Base-by-base conservation (phyloP, 1,140 invertebrate species). In the Heliconius nattereri region DNA sequence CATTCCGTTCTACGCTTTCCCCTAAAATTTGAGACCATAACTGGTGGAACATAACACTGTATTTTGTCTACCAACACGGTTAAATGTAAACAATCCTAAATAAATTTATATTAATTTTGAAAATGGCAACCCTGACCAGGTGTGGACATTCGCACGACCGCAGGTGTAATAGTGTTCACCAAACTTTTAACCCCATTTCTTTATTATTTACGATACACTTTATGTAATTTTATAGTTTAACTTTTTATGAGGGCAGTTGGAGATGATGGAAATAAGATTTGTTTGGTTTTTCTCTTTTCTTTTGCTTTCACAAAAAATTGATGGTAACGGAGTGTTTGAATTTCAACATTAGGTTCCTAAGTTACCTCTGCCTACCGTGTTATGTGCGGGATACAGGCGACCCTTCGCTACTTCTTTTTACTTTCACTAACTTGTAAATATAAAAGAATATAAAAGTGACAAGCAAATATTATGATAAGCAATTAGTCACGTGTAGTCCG, bases 381-480 rank as follows among this genome's bases (percentile, higher is more conserved):
- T 45, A 45, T 45, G 40, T 45, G 13, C 13, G 13, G 40, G 40
- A 16, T 45, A 45, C 40, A 54, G 52, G 20, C 1, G 52, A 8
- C 7, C 20, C 20, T 19, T 54, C 52, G 52, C 7, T 73, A 49
- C 7, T 52, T 40, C 1, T 6, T 73, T 23, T 73, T 26, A 45
- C 16, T 11, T 73, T 73, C 23, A 5, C 20, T 9, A 49, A 71
- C 66, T 29, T 71, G 66, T 32, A 75, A 54, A 75, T 57, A 37
- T 32, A 75, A 60, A 57, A 29, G 23, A 73, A 54, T 6, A 1
- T 20, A 29, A 52, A 45, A 49, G n/a, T 37, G 20, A 78, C 76
- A 79, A 75, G 20, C 78, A 83, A 85, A 85, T 82, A 85, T 85
- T 85, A 70, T 74, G 60, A 71, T 75, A 40, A 76, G 26, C 73